Conservation (phyloP, 2,888 invertebrate species). For the Chouioia cunea region DNA sequence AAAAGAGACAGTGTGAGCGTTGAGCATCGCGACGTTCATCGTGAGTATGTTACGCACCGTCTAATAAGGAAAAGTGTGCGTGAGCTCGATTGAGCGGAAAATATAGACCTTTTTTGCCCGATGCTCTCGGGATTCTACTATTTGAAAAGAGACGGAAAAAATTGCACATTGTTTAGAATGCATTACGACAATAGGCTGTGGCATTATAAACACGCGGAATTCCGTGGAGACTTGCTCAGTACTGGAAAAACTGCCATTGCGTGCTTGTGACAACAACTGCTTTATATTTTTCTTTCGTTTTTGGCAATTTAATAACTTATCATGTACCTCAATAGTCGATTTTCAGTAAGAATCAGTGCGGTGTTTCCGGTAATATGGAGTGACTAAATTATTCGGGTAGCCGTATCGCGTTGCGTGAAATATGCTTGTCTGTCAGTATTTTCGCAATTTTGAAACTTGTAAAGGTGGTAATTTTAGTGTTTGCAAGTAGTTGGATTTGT, state of each 20-base stretch:
- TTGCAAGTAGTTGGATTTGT: too few species aligned
- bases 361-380: slow-evolving; percentile 17
- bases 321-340: slow-evolving; percentile 5
- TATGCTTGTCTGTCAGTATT: background rate
- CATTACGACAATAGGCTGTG: slow-evolving; percentile 1
- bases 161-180: slow-evolving; percentile 31
- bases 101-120: slow-evolving; percentile 30
- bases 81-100: slow-evolving; percentile 43
- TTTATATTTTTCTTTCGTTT: background rate
- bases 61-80: slow-evolving; percentile 41
- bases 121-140: background rate
- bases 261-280: background rate
- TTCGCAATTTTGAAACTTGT: background rate
- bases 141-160: slow-evolving; percentile 17
- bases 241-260: slow-evolving; percentile 2
- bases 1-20: background rate
- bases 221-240: slow-evolving; percentile 9
- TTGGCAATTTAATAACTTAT: too few species aligned
- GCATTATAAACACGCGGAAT: slow-evolving; percentile 40
- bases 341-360: slow-evolving; percentile 17
- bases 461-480: background rate
- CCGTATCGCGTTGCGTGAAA: slow-evolving; percentile 11
- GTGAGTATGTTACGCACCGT: slow-evolving; percentile 36
- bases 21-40: background rate
- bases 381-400: slow-evolving; percentile 22